A percentile compares a stretch with the other conserved stretches of the same genome.
These are phyloP conservation scores for Heloderma charlesbogerti DNA, from an alignment of 2,113 vertebrate genomes.

Conservation along the genomic window DNA sequence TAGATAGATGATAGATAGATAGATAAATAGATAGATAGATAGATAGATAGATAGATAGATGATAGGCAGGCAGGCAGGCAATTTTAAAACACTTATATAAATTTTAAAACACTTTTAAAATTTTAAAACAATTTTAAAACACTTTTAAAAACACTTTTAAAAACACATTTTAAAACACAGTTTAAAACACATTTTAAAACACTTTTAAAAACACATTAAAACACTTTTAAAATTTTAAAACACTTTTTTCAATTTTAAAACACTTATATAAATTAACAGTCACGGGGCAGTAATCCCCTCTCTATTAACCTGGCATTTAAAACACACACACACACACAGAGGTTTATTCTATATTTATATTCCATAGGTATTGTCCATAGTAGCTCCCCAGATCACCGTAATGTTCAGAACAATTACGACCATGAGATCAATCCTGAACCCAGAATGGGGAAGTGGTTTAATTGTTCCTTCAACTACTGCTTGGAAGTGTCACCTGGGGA, in stretches of 20 bases:
- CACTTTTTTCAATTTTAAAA: neutral
- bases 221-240: too few species aligned
- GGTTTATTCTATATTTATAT: neutral
- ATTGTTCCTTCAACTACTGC: neutral
- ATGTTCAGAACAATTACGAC: neutral
- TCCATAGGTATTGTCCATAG: neutral
- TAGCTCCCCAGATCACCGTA: neutral
- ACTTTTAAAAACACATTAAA: too few species aligned
- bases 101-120: too few species aligned
- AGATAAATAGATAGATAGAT: too few species aligned
- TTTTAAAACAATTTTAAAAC: too few species aligned
- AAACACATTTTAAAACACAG: too few species aligned
- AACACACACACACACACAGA: neutral
- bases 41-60: too few species aligned
- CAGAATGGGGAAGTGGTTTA: neutral
- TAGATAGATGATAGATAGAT: too few species aligned
- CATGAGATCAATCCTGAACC: accelerated
- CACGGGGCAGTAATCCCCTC: neutral
- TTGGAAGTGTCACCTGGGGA: neutral
- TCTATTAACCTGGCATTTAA: neutral
- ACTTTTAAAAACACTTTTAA: too few species aligned
- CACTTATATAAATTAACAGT: neutral
- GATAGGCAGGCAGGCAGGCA: too few species aligned
- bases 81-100: too few species aligned
- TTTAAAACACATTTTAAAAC: too few species aligned